Base-by-base conservation (phyloP, 1,140 invertebrate species). In the Trichonephila inaurata region DNA sequence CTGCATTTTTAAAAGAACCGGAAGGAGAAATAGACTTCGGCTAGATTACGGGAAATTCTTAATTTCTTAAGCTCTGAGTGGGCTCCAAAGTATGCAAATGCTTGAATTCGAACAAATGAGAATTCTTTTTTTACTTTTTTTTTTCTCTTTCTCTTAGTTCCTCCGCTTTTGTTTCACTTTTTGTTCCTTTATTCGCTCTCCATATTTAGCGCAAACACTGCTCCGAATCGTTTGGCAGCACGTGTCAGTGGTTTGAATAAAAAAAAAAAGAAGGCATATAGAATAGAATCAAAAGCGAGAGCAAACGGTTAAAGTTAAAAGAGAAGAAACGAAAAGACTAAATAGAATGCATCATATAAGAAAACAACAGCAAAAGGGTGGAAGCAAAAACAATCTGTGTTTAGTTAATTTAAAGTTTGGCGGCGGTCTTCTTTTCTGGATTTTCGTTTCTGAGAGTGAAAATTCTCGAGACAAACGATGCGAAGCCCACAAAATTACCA, bases 321-420 rank as follows among this genome's bases (percentile, higher is more conserved):
- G 81, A 69, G 83, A 92, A 92, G 83, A 92, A 91, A 77, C 58
- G 69, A 87, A 92, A 92, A 62, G 83, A 77, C 91, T 87, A 92
- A 92, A 92, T 92, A 92, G 91, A 92, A 92, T 92, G 91, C 91
- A 87, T 92, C 91, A 77, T 64, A 83, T 92, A 87, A 92, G 91
- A 92, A 51, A 92, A 92, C 91, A 87, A 87, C 90, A 69, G 61
- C n/a, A 77, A 44, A 33, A 81, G 77, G 28, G n/a, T 66, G 51
- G n/a, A 64, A 69, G 72, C 64, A 92, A 92, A 92, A 92, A 87
- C 91, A 92, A 92, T 92, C 91, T 92, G 83, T 92, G 91, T 92
- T 92, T 92, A 92, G 91, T 92, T 92, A 92, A 92, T 92, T 92
- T 92, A 92, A 92, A 92, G 91, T 92, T 92, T 87, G 83, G 91